A percentile compares a stretch with the other conserved stretches of the same genome.
Conservation (phyloP, 2,888 invertebrate genomes). For the Diplazon laetatorius region DNA sequence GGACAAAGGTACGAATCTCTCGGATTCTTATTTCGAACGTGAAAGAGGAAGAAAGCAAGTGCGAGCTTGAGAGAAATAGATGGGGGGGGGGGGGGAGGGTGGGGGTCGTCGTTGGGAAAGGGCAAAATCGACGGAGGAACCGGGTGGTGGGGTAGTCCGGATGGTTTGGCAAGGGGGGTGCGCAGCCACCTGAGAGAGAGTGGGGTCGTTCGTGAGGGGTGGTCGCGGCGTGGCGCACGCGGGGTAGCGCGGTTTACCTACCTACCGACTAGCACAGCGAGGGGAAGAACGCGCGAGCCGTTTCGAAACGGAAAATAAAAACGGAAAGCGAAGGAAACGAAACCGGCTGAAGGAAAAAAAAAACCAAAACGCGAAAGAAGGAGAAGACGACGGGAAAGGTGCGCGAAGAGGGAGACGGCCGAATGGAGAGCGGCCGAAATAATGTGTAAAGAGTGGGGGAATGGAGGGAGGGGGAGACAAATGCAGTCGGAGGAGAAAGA, state of each 20-base stretch:
- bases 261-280: constrained; percentile 1
- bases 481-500: constrained; percentile 40
- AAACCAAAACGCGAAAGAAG: constrained; percentile 14
- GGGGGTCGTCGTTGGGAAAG: constrained; percentile 39
- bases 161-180: constrained; percentile 34
- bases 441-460: background rate
- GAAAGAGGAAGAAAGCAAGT: constrained; percentile 56
- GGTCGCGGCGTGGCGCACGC: constrained; percentile 40
- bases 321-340: constrained; percentile 40
- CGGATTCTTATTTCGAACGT: constrained; percentile 37
- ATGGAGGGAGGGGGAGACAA: too few species aligned
- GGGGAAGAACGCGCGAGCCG: constrained; percentile 2
- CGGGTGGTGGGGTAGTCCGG: constrained; percentile 52
- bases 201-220: background rate
- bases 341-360: constrained; percentile 10
- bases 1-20: constrained; percentile 24
- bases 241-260: constrained; percentile 46
- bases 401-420: constrained; percentile 38
- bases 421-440: background rate
- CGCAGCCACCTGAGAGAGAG: constrained; percentile 26
- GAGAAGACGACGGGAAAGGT: constrained; percentile 21
- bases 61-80: constrained; percentile 27
- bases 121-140: constrained; percentile 51
- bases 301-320: constrained; percentile 30
- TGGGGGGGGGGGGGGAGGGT: too few species aligned